A percentile compares a stretch with the other conserved stretches of the same genome.
phyloP scores from a whole-genome alignment of 2,113 vertebrate genomes.

The Pygoscelis antarcticus region DNA sequence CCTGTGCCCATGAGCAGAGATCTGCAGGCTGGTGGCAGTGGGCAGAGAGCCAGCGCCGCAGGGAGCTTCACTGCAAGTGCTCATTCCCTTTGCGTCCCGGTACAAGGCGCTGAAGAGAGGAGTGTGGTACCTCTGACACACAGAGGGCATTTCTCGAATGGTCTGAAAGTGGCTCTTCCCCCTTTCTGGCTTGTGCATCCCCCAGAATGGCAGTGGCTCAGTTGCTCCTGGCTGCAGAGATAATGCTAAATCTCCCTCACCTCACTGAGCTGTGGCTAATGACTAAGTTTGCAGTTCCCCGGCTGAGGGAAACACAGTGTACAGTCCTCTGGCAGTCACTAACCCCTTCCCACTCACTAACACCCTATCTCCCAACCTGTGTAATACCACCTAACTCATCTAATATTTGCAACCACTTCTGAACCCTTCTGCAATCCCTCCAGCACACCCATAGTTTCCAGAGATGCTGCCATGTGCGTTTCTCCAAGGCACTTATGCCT shows the following conservation, averaged over 20 bases:
- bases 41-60: neutral
- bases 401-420: neutral
- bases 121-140: neutral
- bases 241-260: neutral
- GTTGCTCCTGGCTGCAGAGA: neutral
- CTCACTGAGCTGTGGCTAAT: neutral
- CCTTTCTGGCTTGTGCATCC: neutral
- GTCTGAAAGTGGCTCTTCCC: neutral
- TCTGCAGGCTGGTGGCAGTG: too few relatives aligned
- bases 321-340: neutral
- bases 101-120: neutral
- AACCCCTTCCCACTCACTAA: neutral
- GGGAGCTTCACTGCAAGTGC: neutral
- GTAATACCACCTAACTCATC: neutral
- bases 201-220: neutral
- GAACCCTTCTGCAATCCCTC: neutral
- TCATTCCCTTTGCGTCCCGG: rapidly evolving
- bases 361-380: neutral
- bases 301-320: neutral
- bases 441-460: neutral
- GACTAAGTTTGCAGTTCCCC: neutral
- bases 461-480: neutral
- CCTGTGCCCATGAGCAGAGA: neutral
- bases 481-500: neutral
- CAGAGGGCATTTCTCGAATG: neutral